Evolutionary conservation across 2,888 invertebrate genomes (phyloP).

Genomic region (Caenorhabditis becei): DNA sequence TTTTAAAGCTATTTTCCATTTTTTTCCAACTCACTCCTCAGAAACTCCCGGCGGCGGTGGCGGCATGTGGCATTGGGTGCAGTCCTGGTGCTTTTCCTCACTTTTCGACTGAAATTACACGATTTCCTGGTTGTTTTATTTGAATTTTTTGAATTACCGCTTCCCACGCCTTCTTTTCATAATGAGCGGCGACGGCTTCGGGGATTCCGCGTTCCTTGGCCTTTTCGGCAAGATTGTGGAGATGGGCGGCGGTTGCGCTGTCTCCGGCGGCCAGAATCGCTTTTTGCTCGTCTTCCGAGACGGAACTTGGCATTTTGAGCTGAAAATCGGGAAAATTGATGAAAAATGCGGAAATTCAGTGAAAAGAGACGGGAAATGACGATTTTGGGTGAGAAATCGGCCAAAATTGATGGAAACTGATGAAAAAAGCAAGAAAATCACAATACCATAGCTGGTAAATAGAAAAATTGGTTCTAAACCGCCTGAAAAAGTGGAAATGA

Average conservation of each 20-base stretch:
- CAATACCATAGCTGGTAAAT: too few species aligned
- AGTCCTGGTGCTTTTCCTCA: slow-evolving; percentile 30
- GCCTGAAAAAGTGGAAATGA: too few species aligned
- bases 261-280: slow-evolving; percentile 17
- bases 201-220: slow-evolving; percentile 36
- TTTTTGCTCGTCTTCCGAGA: background rate
- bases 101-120: slow-evolving; percentile 25
- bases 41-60: slow-evolving; percentile 32
- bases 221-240: slow-evolving; percentile 45
- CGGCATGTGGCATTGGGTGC: slow-evolving; percentile 42
- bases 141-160: slow-evolving; percentile 9
- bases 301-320: background rate
- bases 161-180: slow-evolving; percentile 46
- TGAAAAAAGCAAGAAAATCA: too few species aligned
- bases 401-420: background rate
- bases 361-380: too few species aligned
- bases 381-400: background rate
- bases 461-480: too few species aligned
- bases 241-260: slow-evolving; percentile 34
- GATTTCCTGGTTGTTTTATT: slow-evolving; percentile 1
- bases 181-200: slow-evolving; percentile 18
- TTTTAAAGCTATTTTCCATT: background rate
- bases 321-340: background rate
- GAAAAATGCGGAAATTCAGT: background rate
- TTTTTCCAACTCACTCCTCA: slow-evolving; percentile 7